Evolutionary conservation across 1,140 invertebrate species (phyloP), one percentile per base, ranked within the genome.

Genomic region (Camponotus pennsylvanicus): DNA sequence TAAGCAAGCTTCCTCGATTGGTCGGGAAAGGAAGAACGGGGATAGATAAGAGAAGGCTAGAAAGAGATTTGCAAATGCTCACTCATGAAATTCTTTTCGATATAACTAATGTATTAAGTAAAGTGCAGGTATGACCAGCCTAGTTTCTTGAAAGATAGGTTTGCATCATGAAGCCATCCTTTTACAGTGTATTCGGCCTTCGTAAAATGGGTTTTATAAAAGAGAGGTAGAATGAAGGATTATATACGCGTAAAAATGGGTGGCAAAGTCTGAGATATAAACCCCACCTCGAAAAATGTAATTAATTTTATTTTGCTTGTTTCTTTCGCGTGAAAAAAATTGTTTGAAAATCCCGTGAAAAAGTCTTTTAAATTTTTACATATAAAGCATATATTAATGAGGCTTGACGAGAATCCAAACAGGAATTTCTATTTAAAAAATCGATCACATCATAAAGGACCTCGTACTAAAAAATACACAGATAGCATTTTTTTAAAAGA

Each of bases 1-100:
- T 90, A 90, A 90, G 89, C 79, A 88, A 63, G 66, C 75, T 52
- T 66, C 9, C 55, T 73, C 84, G 87, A 91, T 91, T 87, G 87
- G 84, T 70, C 75, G 49, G 57, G 55, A 49, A 32, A 57, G 76
- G 34, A 77, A 67, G 45, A 55, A 77, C 42, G 79, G 69, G 71
- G 21, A 15, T 45, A 37, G 37, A 85, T 15, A 75, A 59, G 77
- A 78, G 70, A 76, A 42, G 75, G 80, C 52, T 89, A 87, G 83
- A 89, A 90, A 90, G 37, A 57, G 64, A 71, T 71, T 32, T 59
- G 61, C 66, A 49, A 85, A 40, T 55, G 49, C 71, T 75, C 89
- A 13, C 86, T 49, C 37, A 1, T 27, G 42, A 78, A 85, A 88
- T 80, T 85, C 86, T 69, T 86, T 70, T 66, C 66, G 82, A 45